These are phyloP conservation scores for Asarcornis scutulata DNA, from an alignment of 2,113 vertebrate genomes.

Conservation along the genomic window DNA sequence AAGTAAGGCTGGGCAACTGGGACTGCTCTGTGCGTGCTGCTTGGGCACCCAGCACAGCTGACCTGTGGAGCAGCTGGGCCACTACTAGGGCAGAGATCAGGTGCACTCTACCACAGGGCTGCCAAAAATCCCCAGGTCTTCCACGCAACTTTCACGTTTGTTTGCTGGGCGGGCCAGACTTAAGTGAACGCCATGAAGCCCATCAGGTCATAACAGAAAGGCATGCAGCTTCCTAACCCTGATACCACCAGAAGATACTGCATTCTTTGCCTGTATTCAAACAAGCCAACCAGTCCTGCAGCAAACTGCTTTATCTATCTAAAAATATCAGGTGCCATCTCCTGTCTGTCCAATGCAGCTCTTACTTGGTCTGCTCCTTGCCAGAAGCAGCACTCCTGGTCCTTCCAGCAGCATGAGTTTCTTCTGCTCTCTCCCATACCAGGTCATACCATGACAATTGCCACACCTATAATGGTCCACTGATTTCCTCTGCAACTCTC, in stretches of 20 bases:
- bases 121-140: neutral
- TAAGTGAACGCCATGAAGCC: neutral
- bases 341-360: neutral
- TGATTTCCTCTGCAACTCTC: neutral
- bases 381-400: rapidly evolving
- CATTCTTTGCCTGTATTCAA: neutral
- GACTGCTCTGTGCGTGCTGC: neutral
- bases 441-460: neutral
- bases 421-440: neutral
- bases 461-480: neutral
- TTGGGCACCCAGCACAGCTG: neutral
- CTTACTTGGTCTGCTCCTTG: neutral
- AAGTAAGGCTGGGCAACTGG: neutral
- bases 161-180: neutral
- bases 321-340: neutral
- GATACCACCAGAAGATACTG: neutral
- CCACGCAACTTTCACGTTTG: neutral
- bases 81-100: neutral
- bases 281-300: neutral
- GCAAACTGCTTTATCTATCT: neutral
- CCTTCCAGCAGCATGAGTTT: neutral
- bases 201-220: neutral
- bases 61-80: neutral
- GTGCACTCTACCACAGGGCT: neutral
- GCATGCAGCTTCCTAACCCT: neutral